A percentile compares a stretch with the other conserved stretches of the same genome.
Evolutionary conservation across 2,113 vertebrate species (phyloP).

Genomic region (Varanus salvator): DNA sequence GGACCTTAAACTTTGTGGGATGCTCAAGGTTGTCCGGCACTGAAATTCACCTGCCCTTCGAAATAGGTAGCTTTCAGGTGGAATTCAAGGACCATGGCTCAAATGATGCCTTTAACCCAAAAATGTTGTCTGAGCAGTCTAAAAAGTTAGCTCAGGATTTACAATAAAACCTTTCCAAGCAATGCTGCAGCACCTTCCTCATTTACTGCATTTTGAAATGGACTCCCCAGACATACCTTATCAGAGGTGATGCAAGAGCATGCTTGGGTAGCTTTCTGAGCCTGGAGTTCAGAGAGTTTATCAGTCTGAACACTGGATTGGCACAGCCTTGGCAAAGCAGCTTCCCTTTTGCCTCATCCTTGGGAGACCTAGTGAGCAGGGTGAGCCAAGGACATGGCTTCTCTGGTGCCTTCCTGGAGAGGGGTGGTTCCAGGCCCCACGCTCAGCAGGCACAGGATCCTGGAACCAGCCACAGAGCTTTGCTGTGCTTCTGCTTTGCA

Average conservation of each 20-base stretch:
- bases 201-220: not conserved
- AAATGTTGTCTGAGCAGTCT: slow-evolving; percentile 25
- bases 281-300: not conserved
- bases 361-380: not conserved
- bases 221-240: not conserved
- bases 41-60: not conserved
- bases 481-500: not conserved
- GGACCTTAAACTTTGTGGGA: not conserved
- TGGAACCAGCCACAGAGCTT: not conserved
- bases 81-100: not conserved
- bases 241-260: not conserved
- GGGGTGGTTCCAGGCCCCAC: not conserved
- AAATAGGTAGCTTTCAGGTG: not conserved
- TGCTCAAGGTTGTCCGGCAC: not conserved
- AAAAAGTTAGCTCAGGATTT: slow-evolving; percentile 9
- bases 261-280: not conserved
- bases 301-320: not conserved
- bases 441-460: not conserved
- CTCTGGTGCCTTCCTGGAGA: not conserved
- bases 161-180: not conserved
- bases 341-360: not conserved
- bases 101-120: not conserved
- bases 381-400: not conserved
- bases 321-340: not conserved
- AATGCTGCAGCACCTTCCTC: not conserved